phyloP scores from a whole-genome alignment of 2,113 vertebrate species.

The Macaca mulatta region DNA sequence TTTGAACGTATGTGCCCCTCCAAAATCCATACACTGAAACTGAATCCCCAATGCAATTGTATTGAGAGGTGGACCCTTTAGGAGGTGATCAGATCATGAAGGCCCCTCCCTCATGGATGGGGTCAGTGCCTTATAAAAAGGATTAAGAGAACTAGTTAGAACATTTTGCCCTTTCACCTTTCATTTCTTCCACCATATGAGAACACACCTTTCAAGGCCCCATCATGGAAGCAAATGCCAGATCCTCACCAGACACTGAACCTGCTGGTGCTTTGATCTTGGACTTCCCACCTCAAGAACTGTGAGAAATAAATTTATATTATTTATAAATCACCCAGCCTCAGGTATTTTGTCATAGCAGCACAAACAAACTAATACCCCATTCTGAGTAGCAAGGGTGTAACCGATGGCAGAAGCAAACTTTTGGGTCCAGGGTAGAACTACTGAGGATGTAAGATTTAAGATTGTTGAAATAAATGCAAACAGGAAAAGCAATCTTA shows the following conservation, averaged over 20 bases:
- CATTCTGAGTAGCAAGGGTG: neutral
- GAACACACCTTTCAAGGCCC: neutral
- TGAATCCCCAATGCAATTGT: neutral
- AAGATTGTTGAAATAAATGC: neutral
- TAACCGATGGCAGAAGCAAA: neutral
- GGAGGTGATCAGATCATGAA: neutral
- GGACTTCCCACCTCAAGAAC: neutral
- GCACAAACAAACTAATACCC: neutral
- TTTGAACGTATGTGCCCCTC: neutral
- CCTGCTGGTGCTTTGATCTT: neutral
- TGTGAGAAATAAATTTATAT: neutral
- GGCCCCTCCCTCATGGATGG: neutral
- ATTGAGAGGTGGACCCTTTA: neutral
- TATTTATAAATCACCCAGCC: neutral
- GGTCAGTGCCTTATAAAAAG: neutral
- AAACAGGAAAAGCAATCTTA: neutral
- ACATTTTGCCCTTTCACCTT: neutral
- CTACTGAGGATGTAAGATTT: neutral
- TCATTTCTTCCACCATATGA: neutral
- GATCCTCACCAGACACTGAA: neutral
- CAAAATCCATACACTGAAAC: neutral
- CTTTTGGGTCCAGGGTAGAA: neutral
- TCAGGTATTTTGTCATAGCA: neutral
- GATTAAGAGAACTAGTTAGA: neutral
- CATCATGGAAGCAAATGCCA: neutral